These are phyloP conservation scores for Linepithema humile DNA, from an alignment of 1,140 invertebrate species.

Conservation along the genomic window DNA sequence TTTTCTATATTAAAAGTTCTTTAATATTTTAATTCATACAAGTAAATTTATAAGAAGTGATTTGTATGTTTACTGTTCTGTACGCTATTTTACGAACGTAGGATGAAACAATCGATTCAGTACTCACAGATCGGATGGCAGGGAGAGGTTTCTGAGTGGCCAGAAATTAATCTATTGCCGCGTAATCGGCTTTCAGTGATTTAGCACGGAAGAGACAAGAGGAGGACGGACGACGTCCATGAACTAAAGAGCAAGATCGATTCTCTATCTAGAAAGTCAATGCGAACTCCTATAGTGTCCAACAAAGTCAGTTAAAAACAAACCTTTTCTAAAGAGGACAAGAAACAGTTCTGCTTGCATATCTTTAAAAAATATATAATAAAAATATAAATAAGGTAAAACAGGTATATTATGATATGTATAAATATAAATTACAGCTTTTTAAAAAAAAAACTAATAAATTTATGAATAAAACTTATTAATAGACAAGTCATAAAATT, in stretches of 20 bases:
- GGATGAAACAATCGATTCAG: conserved; percentile 16
- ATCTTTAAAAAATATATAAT: neutral
- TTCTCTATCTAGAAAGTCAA: conserved; percentile 2
- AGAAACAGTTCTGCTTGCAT: neutral
- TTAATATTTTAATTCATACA: neutral
- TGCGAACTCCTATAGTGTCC: neutral
- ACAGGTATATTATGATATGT: neutral
- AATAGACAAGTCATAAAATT: neutral
- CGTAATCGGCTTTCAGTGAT: conserved; percentile 82
- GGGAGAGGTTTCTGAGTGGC: conserved; percentile 35
- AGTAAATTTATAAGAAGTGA: neutral
- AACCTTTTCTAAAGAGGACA: neutral
- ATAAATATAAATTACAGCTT: conserved; percentile 3
- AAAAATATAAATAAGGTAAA: neutral
- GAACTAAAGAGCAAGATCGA: conserved; percentile 54
- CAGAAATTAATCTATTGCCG: conserved; percentile 82
- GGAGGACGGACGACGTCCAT: conserved; percentile 69
- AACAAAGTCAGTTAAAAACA: conserved; percentile 18
- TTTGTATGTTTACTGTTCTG: neutral
- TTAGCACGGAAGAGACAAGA: conserved; percentile 71
- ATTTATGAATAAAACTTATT: neutral
- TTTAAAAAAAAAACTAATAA: neutral
- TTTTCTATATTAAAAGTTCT: neutral
- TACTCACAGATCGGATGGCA: neutral
- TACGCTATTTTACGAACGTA: neutral